Conservation (phyloP, 2,797 vertebrate genomes). For the Eospalax fontanierii region DNA sequence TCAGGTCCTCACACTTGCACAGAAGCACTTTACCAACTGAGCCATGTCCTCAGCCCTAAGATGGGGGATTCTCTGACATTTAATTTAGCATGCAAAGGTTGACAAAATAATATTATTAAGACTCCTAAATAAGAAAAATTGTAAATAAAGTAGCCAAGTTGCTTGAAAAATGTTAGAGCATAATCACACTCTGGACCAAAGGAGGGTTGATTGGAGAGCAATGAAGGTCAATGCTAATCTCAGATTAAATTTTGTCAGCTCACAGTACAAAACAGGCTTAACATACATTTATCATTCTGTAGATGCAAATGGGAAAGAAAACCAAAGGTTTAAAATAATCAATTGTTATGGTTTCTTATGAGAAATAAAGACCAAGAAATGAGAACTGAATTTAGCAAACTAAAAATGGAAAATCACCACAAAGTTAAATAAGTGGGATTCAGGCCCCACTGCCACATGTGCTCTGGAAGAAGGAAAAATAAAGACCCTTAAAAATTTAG, state of each 20-base stretch:
- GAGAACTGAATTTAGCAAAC: constrained; percentile 74
- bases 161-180: neutral
- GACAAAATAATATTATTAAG: constrained; percentile 20
- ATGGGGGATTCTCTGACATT: neutral
- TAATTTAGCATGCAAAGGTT: neutral
- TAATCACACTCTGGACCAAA: neutral
- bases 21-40: fast-evolving
- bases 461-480: constrained; percentile 29
- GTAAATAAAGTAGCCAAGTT: neutral
- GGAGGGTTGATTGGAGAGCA: neutral
- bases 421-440: constrained; percentile 27
- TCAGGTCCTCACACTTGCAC: neutral
- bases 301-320: constrained; percentile 47
- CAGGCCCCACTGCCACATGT: neutral
- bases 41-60: neutral
- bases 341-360: constrained; percentile 78
- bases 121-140: neutral
- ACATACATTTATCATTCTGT: constrained; percentile 38
- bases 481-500: neutral
- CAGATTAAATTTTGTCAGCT: constrained; percentile 60
- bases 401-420: constrained; percentile 74
- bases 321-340: constrained; percentile 67
- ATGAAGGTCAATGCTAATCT: constrained; percentile 24
- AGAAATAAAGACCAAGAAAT: constrained; percentile 73
- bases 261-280: constrained; percentile 10